A percentile compares a stretch with the other conserved stretches of the same genome.
Evolutionary conservation across 2,113 vertebrate genomes (phyloP).

Genomic region (Nothoprocta pentlandii): DNA sequence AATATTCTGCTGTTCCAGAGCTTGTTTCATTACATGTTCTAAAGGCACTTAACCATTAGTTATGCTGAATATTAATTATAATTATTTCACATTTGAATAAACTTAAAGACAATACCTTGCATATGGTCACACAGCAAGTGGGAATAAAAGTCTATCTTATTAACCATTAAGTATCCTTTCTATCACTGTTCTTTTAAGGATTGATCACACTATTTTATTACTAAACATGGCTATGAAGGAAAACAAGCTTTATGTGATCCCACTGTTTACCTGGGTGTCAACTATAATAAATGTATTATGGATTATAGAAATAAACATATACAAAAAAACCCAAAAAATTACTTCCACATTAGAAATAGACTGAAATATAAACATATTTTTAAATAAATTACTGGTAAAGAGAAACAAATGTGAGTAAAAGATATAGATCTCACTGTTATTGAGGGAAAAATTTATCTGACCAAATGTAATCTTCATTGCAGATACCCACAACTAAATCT

Average conservation of each 20-base stretch:
- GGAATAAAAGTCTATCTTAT: background rate
- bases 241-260: background rate
- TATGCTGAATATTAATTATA: constrained; percentile 75
- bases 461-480: background rate
- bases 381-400: background rate
- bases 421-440: background rate
- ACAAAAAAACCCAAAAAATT: background rate
- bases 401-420: background rate
- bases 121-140: constrained; percentile 38
- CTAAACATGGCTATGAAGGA: background rate
- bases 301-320: background rate
- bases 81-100: constrained; percentile 67
- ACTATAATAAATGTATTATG: background rate
- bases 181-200: background rate
- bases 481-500: background rate
- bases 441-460: background rate
- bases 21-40: constrained; percentile 71
- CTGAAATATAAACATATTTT: background rate
- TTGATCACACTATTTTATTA: background rate
- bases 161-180: background rate
- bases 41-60: constrained; percentile 71
- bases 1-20: constrained; percentile 57
- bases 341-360: background rate
- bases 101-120: constrained; percentile 50
- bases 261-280: background rate